Conservation (phyloP, 2,888 invertebrate species). For the Lasioglossum lativentre region DNA sequence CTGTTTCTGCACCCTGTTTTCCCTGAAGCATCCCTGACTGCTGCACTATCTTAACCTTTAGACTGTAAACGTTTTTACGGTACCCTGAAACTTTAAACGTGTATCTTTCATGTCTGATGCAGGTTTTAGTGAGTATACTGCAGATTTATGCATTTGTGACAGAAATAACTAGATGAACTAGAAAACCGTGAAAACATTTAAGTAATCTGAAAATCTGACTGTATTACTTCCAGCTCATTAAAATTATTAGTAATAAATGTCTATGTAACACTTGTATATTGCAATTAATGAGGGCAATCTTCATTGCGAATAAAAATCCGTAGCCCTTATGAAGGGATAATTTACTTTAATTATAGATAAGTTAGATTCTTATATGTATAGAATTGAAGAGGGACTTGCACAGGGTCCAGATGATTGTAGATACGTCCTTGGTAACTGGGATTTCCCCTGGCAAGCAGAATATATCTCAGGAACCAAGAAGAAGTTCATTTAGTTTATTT, state of each 20-base stretch:
- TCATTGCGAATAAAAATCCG: background rate
- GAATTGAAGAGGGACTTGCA: background rate
- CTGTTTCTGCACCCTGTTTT: background rate
- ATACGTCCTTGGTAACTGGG: background rate
- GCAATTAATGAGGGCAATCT: background rate
- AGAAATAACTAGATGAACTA: background rate
- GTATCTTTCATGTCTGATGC: background rate
- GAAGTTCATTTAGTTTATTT: slow-evolving; percentile 10
- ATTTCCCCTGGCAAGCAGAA: slow-evolving; percentile 16
- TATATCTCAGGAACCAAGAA: background rate
- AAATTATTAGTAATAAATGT: background rate
- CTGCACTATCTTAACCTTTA: background rate
- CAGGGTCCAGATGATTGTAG: background rate
- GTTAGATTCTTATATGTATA: background rate
- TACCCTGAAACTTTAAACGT: background rate
- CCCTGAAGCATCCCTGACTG: background rate
- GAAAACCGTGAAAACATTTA: no score
- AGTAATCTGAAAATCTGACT: no score
- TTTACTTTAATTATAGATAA: background rate
- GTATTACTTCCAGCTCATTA: no score
- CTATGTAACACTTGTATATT: background rate
- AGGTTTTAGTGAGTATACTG: no score
- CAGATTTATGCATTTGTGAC: background rate
- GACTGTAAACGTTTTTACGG: background rate
- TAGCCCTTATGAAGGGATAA: background rate